These are phyloP conservation scores for Cichladusa arquata DNA, from an alignment of 2,113 vertebrate genomes.

Conservation along the genomic window DNA sequence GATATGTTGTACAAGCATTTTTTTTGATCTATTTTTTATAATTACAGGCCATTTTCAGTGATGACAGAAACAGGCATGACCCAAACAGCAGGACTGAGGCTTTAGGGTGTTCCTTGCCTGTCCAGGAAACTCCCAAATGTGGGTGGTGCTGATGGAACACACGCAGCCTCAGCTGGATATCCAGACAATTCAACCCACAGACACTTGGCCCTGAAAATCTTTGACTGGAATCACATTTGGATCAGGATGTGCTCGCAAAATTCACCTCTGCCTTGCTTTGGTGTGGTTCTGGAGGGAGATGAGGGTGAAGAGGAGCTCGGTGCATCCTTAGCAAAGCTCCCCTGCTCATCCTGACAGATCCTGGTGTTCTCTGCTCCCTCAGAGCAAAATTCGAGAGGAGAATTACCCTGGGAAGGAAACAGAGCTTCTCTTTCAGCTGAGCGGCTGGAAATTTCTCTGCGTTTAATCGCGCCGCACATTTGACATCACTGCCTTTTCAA, in stretches of 20 bases:
- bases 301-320: not conserved
- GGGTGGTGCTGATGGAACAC: not conserved
- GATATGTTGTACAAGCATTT: not conserved
- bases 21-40: not conserved
- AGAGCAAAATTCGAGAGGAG: not conserved
- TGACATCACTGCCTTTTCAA: constrained; percentile 54
- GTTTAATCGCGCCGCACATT: constrained; percentile 34
- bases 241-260: not conserved
- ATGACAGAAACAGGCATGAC: not conserved
- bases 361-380: not conserved
- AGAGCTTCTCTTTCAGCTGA: not conserved
- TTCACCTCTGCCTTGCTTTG: not conserved
- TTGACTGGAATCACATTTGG: not conserved
- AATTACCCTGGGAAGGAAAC: not conserved
- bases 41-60: not conserved
- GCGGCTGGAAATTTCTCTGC: not conserved
- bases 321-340: not conserved
- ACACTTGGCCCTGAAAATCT: not conserved
- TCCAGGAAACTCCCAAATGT: not conserved
- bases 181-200: fast-evolving
- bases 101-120: not conserved
- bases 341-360: fast-evolving
- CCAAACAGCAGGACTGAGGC: not conserved
- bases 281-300: not conserved
- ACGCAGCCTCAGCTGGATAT: fast-evolving